These are phyloP conservation scores for Ctenoplectra terminalis DNA, from an alignment of 1,140 invertebrate genomes.

Conservation along the genomic window DNA sequence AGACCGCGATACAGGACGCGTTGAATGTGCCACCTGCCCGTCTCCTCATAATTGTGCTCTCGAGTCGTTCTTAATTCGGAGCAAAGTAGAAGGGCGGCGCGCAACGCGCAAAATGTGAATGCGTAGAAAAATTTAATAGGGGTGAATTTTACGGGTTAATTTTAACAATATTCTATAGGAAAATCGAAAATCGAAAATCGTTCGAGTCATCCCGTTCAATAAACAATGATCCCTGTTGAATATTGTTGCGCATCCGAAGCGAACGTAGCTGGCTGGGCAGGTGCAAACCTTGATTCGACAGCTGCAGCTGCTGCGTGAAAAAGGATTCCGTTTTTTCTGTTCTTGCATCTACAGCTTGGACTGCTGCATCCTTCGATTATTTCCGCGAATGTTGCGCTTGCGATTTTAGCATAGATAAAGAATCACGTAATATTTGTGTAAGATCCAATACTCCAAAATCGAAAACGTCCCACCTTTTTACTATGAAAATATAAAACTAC, in stretches of 20 bases:
- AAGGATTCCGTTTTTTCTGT: slow-evolving; percentile 46
- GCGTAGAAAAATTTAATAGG: too few relatives aligned
- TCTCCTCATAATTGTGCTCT: slow-evolving; percentile 56
- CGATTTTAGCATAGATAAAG: background rate
- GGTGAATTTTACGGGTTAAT: too few relatives aligned
- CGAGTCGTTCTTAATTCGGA: slow-evolving; percentile 45
- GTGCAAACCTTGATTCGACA: slow-evolving; percentile 66
- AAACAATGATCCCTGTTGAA: slow-evolving; percentile 60
- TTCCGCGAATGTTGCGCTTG: background rate
- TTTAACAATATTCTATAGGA: too few relatives aligned
- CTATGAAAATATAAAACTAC: too few relatives aligned
- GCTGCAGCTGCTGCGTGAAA: slow-evolving; percentile 55
- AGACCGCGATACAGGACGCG: background rate
- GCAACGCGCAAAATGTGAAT: too few relatives aligned
- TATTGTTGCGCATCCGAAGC: slow-evolving; percentile 30
- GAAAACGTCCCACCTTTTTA: too few relatives aligned
- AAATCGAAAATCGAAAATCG: too few relatives aligned
- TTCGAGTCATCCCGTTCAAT: slow-evolving; percentile 37
- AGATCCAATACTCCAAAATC: too few relatives aligned
- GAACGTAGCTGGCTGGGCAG: slow-evolving; percentile 46
- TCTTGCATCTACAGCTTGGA: background rate
- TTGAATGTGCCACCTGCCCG: slow-evolving; percentile 50
- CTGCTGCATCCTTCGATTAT: background rate
- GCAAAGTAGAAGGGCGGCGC: background rate
- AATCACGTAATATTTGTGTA: background rate